Conservation (phyloP, 35 echinoderm and acorn worm species). For the Patiria miniata region DNA sequence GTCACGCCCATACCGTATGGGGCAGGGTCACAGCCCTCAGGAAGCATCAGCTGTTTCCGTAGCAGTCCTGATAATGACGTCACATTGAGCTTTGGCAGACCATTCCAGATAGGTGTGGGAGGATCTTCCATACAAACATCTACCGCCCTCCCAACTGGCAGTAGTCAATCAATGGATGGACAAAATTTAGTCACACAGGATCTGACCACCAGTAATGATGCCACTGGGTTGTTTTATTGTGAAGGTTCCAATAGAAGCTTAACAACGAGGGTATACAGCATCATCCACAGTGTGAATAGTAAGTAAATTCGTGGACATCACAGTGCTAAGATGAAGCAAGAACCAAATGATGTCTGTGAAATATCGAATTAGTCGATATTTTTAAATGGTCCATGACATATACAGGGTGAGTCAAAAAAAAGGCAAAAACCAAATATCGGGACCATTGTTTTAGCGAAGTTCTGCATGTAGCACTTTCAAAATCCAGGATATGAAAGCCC, state of each 20-base stretch:
- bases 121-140: neutral
- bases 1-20: slow-evolving; percentile 39
- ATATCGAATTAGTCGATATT: no score
- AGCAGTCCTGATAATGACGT: slow-evolving; percentile 25
- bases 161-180: no score
- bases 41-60: neutral
- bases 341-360: no score
- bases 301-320: no score
- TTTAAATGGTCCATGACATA: no score
- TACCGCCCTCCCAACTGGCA: neutral
- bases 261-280: slow-evolving; percentile 34
- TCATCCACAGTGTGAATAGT: neutral
- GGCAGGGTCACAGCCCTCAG: neutral
- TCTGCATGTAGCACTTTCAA: no score
- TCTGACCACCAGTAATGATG: neutral
- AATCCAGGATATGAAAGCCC: no score
- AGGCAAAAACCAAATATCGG: no score
- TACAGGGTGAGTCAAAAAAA: no score
- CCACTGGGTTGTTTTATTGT: slow-evolving; percentile 31
- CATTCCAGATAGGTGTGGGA: neutral
- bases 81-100: neutral
- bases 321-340: no score
- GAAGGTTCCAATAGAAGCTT: slow-evolving; percentile 16
- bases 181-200: neutral
- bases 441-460: no score